Evolutionary conservation across 1,140 invertebrate species (phyloP).

Genomic region (Atopsyche davidsoni): DNA sequence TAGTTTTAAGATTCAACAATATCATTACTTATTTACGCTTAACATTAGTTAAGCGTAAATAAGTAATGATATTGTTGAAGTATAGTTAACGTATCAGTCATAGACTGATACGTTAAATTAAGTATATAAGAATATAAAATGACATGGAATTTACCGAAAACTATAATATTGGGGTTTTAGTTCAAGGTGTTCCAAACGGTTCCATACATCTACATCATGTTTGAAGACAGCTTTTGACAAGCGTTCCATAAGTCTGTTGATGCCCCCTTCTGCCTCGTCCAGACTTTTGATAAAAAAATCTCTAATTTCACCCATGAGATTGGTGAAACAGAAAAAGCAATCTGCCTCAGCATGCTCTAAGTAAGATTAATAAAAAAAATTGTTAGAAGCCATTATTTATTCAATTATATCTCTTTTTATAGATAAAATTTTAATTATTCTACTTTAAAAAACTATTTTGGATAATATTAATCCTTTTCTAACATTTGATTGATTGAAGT

Average conservation of each 20-base stretch:
- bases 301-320: conserved; percentile 92
- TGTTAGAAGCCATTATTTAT: no score
- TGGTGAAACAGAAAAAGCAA: conserved; percentile 96
- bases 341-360: conserved; percentile 95
- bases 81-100: no score
- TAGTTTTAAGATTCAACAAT: no score
- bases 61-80: no score
- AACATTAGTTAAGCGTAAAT: no score
- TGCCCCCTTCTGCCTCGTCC: conserved; percentile 87
- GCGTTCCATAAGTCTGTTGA: conserved; percentile 77
- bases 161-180: conserved; percentile 93
- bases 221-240: conserved; percentile 68
- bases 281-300: conserved; percentile 96
- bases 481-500: no score
- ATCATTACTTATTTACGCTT: no score
- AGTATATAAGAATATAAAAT: neutral
- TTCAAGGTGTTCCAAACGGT: conserved; percentile 71
- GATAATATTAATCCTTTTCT: no score
- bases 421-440: no score
- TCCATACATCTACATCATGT: conserved; percentile 73
- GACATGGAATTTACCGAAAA: conserved; percentile 60
- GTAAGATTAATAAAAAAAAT: conserved; percentile 41
- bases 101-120: no score
- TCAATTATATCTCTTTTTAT: neutral
- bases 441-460: no score